Evolutionary conservation across 2,888 invertebrate genomes (phyloP), one percentile per base, ranked within the genome.

Genomic region (Coelopa pilipes): DNA sequence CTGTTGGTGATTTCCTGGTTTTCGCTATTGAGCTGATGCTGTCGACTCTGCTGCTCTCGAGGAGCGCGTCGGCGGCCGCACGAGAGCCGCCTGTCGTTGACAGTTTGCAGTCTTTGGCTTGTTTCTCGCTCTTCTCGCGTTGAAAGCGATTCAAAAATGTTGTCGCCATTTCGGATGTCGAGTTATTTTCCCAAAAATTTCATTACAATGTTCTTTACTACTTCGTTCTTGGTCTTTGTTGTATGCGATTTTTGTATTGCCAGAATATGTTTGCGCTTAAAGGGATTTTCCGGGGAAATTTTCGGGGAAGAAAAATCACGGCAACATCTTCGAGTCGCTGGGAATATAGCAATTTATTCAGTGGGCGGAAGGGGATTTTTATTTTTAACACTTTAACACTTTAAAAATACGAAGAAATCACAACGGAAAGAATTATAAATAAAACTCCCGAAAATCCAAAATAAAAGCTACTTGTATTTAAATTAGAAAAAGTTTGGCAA

Each of bases 111-210:
- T 74, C 74, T 75, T 79, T 78, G 21, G 74, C n/a, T 76, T 83
- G 81, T 77, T 82, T 83, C 80, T 85, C 84, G 80, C 85, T 85
- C 80, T 85, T 85, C 59, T 85, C 85, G 66, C 84, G 83, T 81
- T 85, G 85, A 78, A 85, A 85, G 78, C 85, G 84, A 83, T 82
- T 85, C 66, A 85, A 76, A 81, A 85, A 85, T 81, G 84, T 81
- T 74, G 79, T 78, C 62, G 85, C 84, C 85, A 85, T 79, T 66
- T 60, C 76, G 45, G 55, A 46, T 19, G 63, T 34, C 34, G 34
- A 34, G 17, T 68, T 57, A 59, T 65, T 70, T 74, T 72, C 60
- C 15, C 50, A 49, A 17, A 17, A 50, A 13, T 67, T 67, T 15
- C 13, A 13, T 67, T 60, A 50, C 67, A 50, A 34, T n/a, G 57